Evolutionary conservation across 1,140 invertebrate species (phyloP).

Genomic region (Drosophila nigromelanica): DNA sequence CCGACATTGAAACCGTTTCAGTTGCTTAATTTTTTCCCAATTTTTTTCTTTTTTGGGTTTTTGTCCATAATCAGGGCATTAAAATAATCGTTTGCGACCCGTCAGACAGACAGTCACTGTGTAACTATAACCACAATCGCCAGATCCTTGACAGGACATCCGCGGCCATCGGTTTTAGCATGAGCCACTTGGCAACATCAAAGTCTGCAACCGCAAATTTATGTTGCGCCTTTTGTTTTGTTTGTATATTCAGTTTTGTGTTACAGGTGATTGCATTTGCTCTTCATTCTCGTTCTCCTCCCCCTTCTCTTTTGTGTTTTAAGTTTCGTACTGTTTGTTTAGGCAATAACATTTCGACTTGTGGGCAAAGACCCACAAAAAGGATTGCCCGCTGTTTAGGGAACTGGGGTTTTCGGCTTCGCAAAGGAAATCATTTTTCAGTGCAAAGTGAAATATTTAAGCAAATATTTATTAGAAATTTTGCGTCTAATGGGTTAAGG

Average conservation of each 20-base stretch:
- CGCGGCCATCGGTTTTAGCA: conserved; percentile 19
- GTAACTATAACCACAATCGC: conserved; percentile 24
- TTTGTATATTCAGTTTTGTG: conserved; percentile 77
- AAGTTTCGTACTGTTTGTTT: conserved; percentile 57
- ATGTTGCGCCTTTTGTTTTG: conserved; percentile 63
- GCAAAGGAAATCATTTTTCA: conserved; percentile 28
- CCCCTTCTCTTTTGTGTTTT: conserved; percentile 10
- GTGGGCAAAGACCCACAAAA: conserved; percentile 20
- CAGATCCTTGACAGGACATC: conserved; percentile 36
- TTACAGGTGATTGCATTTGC: conserved; percentile 79
- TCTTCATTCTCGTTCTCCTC: conserved; percentile 26
- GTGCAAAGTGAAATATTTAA: conserved; percentile 15
- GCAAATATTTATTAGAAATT: conserved; percentile 59
- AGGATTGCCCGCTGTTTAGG: background rate
- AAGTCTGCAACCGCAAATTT: conserved; percentile 64
- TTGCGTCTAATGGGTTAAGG: conserved; percentile 19
- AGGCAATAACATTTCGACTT: conserved; percentile 67
- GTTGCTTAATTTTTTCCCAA: conserved; percentile 46
- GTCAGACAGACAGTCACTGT: conserved; percentile 17
- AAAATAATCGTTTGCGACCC: conserved; percentile 56
- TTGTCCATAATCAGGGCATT: conserved; percentile 71
- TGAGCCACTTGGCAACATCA: conserved; percentile 68
- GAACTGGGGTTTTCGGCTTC: conserved; percentile 16
- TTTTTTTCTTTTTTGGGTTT: conserved; percentile 42
- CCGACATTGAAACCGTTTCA: conserved; percentile 57